phyloP scores from a whole-genome alignment of 2,888 invertebrate genomes.

The Terebella lapidaria region DNA sequence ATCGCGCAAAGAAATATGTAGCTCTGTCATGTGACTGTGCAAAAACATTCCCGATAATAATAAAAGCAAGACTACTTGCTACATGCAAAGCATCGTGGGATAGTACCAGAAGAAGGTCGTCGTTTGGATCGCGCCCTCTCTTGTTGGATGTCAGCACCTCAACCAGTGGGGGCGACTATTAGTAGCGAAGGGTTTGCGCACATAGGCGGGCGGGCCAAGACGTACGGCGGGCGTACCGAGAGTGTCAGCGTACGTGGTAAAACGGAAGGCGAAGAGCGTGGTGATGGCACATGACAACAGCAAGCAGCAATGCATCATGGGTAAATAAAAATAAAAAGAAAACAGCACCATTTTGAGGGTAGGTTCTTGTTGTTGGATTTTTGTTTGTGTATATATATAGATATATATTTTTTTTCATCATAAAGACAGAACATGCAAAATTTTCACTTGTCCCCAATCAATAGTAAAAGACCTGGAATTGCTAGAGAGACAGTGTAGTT shows the following conservation, averaged over 20 bases:
- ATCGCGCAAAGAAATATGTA: too few relatives aligned
- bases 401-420: too few relatives aligned
- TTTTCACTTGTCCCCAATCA: too few relatives aligned
- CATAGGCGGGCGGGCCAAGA: slow-evolving; percentile 38
- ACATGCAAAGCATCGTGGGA: slow-evolving; percentile 51
- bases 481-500: too few relatives aligned
- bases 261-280: too few relatives aligned
- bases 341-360: slow-evolving; percentile 51
- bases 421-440: too few relatives aligned
- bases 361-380: neutral
- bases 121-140: slow-evolving; percentile 81
- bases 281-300: slow-evolving; percentile 55
- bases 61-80: slow-evolving; percentile 41
- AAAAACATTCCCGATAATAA: slow-evolving; percentile 22
- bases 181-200: slow-evolving; percentile 49
- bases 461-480: too few relatives aligned
- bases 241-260: too few relatives aligned
- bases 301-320: slow-evolving; percentile 55
- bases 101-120: slow-evolving; percentile 92
- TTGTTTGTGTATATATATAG: neutral
- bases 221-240: slow-evolving; percentile 37
- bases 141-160: slow-evolving; percentile 70
- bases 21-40: slow-evolving; percentile 53
- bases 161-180: slow-evolving; percentile 52
- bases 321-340: slow-evolving; percentile 50